Conservation (phyloP, 2,797 vertebrate genomes). For the Myripristis murdjan region DNA sequence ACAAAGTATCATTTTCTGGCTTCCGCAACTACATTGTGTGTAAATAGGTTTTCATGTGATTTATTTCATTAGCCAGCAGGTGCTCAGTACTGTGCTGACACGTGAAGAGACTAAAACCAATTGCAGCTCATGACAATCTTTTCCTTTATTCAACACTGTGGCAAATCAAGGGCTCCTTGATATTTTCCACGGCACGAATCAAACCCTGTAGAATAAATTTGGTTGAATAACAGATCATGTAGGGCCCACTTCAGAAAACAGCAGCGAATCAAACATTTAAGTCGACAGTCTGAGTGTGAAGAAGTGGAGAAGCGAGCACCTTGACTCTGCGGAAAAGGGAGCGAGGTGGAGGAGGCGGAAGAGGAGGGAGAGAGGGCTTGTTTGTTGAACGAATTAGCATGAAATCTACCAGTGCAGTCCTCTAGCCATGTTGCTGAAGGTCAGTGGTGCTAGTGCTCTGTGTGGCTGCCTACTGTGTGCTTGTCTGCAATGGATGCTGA, state of each 20-base stretch:
- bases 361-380: background rate
- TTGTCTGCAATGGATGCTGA: conserved; percentile 53
- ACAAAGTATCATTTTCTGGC: background rate
- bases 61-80: background rate
- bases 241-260: background rate
- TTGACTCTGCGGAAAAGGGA: conserved; percentile 9
- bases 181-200: background rate
- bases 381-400: conserved; percentile 31
- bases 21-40: background rate
- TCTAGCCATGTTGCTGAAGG: conserved; percentile 50
- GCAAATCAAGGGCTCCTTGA: background rate
- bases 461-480: conserved; percentile 33
- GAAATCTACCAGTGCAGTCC: conserved; percentile 38
- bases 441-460: conserved; percentile 28
- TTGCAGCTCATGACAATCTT: background rate
- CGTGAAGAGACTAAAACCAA: background rate
- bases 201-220: background rate
- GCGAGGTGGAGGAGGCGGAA: background rate
- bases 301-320: conserved; percentile 6
- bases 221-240: background rate
- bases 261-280: background rate
- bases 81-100: background rate
- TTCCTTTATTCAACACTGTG: background rate
- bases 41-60: background rate
- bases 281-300: background rate